Percentiles rank a stretch among this genome's conserved stretches.
These are phyloP conservation scores for Polypedilum pembai DNA, from an alignment of 1,140 invertebrate species.

Conservation along the genomic window DNA sequence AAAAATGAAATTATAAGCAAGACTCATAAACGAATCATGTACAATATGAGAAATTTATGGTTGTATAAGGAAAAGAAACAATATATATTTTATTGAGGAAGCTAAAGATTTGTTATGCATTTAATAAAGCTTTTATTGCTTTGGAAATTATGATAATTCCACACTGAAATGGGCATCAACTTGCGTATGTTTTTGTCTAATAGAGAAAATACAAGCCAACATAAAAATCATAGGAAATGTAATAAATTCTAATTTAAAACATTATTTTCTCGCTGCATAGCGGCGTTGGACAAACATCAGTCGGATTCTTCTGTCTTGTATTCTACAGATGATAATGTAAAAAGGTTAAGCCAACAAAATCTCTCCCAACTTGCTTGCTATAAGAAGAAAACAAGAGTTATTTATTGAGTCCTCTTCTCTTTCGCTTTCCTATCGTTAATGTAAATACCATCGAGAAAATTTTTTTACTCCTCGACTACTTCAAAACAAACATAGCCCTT, in stretches of 20 bases:
- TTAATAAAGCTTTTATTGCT: no score
- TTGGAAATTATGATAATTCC: background rate
- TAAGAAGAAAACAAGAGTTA: background rate
- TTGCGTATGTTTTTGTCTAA: background rate
- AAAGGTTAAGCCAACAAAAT: conserved; percentile 20
- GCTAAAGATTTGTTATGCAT: background rate
- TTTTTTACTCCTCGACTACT: background rate
- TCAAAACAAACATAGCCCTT: no score
- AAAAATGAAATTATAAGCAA: background rate
- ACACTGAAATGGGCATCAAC: background rate
- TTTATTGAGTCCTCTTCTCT: background rate
- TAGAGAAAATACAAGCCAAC: background rate
- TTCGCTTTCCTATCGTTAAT: background rate
- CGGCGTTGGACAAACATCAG: no score
- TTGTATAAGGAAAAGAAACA: background rate
- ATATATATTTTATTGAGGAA: conserved; percentile 25
- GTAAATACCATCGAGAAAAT: conserved; percentile 1
- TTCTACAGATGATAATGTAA: background rate
- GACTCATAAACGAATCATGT: background rate
- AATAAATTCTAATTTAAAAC: no score
- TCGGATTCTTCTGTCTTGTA: background rate
- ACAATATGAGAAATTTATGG: background rate
- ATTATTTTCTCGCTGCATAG: no score
- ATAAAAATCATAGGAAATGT: no score
- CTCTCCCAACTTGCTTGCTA: no score